Evolutionary conservation across 2,888 invertebrate genomes (phyloP).

Genomic region (Thecophora atra): DNA sequence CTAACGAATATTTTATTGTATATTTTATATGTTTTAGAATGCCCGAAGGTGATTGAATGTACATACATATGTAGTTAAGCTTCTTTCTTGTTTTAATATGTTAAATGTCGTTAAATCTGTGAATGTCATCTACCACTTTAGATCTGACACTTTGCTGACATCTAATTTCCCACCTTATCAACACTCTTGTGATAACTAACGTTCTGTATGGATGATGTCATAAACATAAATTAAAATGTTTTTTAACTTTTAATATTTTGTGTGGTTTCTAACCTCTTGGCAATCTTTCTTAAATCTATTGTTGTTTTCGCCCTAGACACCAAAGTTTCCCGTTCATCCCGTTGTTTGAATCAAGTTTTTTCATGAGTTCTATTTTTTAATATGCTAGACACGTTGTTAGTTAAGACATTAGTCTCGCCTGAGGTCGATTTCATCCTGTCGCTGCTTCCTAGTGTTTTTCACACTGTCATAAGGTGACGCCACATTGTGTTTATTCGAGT

Average conservation of each 20-base stretch:
- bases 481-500: neutral
- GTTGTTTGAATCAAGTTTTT: neutral
- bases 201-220: constrained; percentile 40
- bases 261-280: neutral
- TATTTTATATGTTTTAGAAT: too few relatives aligned
- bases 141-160: constrained; percentile 46
- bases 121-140: constrained; percentile 11
- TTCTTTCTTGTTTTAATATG: too few relatives aligned
- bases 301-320: neutral
- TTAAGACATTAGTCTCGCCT: constrained; percentile 48
- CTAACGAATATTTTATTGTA: too few relatives aligned
- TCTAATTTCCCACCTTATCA: constrained; percentile 49
- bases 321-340: too few relatives aligned
- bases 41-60: too few relatives aligned
- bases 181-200: constrained; percentile 37
- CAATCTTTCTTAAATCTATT: neutral
- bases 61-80: too few relatives aligned
- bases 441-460: neutral
- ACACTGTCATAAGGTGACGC: constrained; percentile 14
- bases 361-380: constrained; percentile 4
- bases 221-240: constrained; percentile 23
- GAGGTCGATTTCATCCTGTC: constrained; percentile 47
- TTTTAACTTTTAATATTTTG: constrained; percentile 33
- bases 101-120: too few relatives aligned
- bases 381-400: constrained; percentile 52